A percentile compares a stretch with the other conserved stretches of the same genome.
These are phyloP conservation scores for Coranthus polyacanthus DNA, from an alignment of 2,797 vertebrate genomes.

Conservation along the genomic window DNA sequence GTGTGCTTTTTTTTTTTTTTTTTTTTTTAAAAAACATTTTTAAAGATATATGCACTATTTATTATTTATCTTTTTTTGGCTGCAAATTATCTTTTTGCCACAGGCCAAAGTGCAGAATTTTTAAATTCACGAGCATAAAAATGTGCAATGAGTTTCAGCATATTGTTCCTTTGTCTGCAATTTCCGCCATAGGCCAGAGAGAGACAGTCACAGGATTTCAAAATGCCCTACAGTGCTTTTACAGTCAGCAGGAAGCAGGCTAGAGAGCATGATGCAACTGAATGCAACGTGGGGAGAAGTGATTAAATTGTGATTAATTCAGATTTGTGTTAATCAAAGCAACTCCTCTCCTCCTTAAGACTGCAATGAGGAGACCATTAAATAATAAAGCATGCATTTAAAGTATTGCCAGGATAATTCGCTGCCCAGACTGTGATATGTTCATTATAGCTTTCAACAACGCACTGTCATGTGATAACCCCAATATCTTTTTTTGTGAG, in stretches of 20 bases:
- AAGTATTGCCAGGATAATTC: constrained; percentile 63
- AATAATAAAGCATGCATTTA: constrained; percentile 70
- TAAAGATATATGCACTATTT: background rate
- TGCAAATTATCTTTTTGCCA: constrained; percentile 25
- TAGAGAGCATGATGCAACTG: constrained; percentile 75
- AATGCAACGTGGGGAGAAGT: constrained; percentile 67
- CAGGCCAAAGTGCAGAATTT: constrained; percentile 35
- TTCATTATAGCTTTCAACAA: constrained; percentile 39
- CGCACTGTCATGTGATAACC: background rate
- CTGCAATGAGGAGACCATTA: constrained; percentile 71
- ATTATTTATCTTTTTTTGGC: constrained; percentile 2
- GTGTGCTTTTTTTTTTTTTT: background rate
- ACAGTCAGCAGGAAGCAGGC: constrained; percentile 34
- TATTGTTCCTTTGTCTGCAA: constrained; percentile 50
- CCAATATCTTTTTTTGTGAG: background rate
- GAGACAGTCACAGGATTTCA: constrained; percentile 48
- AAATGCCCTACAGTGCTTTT: constrained; percentile 55
- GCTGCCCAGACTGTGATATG: constrained; percentile 48
- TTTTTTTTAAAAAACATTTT: too few species aligned
- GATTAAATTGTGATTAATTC: constrained; percentile 77
- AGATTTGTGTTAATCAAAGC: constrained; percentile 77
- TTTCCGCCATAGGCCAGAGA: constrained; percentile 55
- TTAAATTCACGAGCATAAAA: constrained; percentile 34
- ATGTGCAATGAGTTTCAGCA: constrained; percentile 46
- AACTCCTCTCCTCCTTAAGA: constrained; percentile 58